Base-by-base conservation (phyloP, 2,888 invertebrate genomes). In the Cryptosula pallasiana region DNA sequence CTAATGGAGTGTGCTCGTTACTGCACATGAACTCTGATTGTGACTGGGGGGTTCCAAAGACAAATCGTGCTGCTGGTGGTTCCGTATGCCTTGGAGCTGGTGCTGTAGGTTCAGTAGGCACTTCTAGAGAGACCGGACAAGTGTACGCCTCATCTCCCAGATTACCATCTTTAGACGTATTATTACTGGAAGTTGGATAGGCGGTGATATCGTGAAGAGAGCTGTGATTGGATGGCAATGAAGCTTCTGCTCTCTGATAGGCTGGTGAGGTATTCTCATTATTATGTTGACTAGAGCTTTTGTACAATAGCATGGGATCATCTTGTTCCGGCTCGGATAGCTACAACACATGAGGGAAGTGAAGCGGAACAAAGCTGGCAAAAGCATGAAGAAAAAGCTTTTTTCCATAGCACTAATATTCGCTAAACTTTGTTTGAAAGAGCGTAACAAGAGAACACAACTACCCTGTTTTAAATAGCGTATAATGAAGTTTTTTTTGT, bases 21-120 rank as follows among this genome's bases (percentile, higher is more conserved):
- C 29, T 27, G 16, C 29, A 27, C 20, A 63, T 16, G 13, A 63
- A 27, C 5, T 63, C 32, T 27, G 63, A 34, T 2, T 27, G 63
- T 3, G 63, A 63, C 27, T 63, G 63, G 2, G 63, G 63, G 32
- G 63, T 63, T 32, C 63, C 63, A 32, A 63, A 13, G 25, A 32
- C 63, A 34, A 63, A 63, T 16, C 27, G 25, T 63, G 27, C 32
- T 29, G n/a, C 32, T 2, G 9, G 29, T 29, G 20, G 29, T n/a
- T 63, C 63, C 13, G 63, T 25, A 13, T 32, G 63, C 25, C 9
- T 34, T 25, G 2, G 16, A 63, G 2, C n/a, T 3, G 5, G 3
- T 29, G 9, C 34, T 27, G 9, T 29, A 29, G 63, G 57, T 57
- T 16, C 13, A n/a, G 23, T 57, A 57, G 57, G 23, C 25, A 23